phyloP scores from a whole-genome alignment of 2,113 vertebrate genomes.

The Cacatua alba region DNA sequence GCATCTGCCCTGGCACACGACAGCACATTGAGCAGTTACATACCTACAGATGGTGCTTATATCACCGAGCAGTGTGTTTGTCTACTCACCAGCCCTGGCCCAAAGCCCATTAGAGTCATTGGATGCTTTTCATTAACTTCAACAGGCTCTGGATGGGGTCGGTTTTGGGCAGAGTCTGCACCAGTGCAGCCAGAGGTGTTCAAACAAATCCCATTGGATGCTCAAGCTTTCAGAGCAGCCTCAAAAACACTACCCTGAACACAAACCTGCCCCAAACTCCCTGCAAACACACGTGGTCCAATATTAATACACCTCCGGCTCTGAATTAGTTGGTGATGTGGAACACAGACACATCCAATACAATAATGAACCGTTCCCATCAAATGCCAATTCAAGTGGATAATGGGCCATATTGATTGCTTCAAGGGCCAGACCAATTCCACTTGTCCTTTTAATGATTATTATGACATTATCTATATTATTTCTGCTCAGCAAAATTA shows the following conservation, averaged over 20 bases:
- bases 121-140: neutral
- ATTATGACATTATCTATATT: constrained; percentile 34
- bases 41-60: neutral
- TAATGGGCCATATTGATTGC: constrained; percentile 51
- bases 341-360: neutral
- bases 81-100: neutral
- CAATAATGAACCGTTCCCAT: neutral
- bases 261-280: neutral
- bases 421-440: neutral
- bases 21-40: neutral
- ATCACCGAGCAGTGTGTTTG: neutral
- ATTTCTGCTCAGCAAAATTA: constrained; percentile 39
- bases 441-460: constrained; percentile 52
- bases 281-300: neutral
- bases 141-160: neutral
- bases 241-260: neutral
- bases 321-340: neutral
- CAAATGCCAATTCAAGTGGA: constrained; percentile 28
- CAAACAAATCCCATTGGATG: neutral
- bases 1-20: neutral
- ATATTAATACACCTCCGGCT: neutral
- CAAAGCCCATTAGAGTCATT: neutral
- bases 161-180: neutral
- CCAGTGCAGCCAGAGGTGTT: neutral
- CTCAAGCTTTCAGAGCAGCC: neutral